phyloP scores from a whole-genome alignment of 1,140 invertebrate species.

The Caenorhabditis latens region DNA sequence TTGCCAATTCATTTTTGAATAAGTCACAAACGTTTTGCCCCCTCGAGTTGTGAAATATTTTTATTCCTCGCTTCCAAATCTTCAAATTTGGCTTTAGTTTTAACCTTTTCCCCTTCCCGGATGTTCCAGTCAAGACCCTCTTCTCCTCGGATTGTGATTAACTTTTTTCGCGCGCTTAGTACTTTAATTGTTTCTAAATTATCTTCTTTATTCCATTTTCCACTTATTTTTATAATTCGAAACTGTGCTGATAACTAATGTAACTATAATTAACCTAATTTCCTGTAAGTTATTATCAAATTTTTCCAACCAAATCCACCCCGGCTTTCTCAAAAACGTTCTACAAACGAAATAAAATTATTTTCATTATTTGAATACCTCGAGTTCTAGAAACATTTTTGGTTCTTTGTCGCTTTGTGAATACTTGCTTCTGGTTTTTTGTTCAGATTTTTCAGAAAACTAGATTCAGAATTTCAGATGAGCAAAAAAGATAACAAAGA shows the following conservation, averaged over 20 bases:
- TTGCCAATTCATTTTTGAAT: background rate
- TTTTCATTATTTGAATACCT: too few relatives aligned
- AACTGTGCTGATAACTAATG: conserved; percentile 22
- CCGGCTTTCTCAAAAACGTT: background rate
- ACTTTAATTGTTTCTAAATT: background rate
- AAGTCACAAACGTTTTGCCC: background rate
- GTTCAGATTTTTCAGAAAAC: background rate
- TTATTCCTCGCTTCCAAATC: background rate
- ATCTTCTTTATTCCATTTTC: background rate
- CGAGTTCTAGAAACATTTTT: conserved; percentile 77
- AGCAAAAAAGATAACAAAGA: background rate
- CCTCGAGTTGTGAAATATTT: conserved; percentile 22
- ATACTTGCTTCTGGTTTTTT: background rate
- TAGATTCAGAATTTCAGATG: conserved; percentile 18
- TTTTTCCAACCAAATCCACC: background rate
- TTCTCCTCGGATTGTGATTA: conserved; percentile 6
- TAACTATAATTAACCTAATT: background rate
- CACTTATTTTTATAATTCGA: background rate
- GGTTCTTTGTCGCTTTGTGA: conserved; percentile 71
- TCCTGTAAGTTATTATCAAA: conserved; percentile 5
- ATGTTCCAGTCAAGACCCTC: conserved; percentile 23
- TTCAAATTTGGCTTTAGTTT: conserved; percentile 37
- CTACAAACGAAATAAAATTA: background rate
- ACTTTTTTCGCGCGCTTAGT: background rate
- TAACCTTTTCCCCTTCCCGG: background rate